Conservation (phyloP, 1,140 invertebrate species). For the Drosophila lowei region DNA sequence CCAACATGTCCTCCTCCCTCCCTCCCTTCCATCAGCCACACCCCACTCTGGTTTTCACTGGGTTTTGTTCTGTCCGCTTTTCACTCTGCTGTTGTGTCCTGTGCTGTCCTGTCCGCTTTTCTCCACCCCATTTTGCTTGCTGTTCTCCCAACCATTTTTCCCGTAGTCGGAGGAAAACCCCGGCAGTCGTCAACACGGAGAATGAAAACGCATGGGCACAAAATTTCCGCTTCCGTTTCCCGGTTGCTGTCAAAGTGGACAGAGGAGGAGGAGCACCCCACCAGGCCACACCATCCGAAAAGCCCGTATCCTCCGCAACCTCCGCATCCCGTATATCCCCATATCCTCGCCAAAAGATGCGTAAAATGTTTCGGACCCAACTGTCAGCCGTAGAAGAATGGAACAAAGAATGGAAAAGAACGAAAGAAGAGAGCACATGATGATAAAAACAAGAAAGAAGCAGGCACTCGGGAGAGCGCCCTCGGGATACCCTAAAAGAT, state of each 20-base stretch:
- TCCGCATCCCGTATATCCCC: background rate
- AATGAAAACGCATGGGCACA: constrained; percentile 80
- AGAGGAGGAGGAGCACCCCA: constrained; percentile 3
- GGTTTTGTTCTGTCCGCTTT: too few relatives aligned
- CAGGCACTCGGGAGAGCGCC: background rate
- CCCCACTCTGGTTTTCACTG: constrained; percentile 20
- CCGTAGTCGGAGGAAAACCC: constrained; percentile 1
- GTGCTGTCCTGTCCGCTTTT: background rate
- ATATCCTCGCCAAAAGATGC: constrained; percentile 60
- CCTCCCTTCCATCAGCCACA: constrained; percentile 13
- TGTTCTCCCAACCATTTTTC: constrained; percentile 4
- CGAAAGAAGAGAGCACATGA: constrained; percentile 23
- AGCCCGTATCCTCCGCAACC: background rate
- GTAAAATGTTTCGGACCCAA: constrained; percentile 71
- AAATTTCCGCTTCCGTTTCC: constrained; percentile 79
- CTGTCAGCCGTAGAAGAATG: constrained; percentile 15
- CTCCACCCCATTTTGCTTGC: background rate
- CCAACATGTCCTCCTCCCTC: constrained; percentile 32
- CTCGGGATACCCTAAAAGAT: background rate
- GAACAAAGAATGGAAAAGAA: constrained; percentile 16
- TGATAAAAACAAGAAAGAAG: constrained; percentile 7
- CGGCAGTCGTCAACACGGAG: constrained; percentile 65
- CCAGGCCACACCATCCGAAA: background rate
- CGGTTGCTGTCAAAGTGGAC: constrained; percentile 71
- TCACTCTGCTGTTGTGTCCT: too few relatives aligned